Evolutionary conservation across 2,888 invertebrate species (phyloP).

Genomic region (Brenthis daphne): DNA sequence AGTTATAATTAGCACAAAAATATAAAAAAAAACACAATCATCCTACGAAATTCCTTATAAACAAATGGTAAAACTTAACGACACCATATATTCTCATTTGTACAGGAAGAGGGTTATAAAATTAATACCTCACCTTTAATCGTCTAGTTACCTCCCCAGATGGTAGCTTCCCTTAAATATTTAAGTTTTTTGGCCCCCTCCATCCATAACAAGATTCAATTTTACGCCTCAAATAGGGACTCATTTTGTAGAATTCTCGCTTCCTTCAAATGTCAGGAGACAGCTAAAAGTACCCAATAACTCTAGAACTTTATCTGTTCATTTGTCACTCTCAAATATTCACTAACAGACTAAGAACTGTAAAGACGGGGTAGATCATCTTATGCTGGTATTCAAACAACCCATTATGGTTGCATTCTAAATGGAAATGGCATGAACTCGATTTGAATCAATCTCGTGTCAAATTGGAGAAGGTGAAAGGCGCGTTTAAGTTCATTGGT

Average conservation of each 20-base stretch:
- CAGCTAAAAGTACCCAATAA: constrained; percentile 61
- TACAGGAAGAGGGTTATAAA: constrained; percentile 71
- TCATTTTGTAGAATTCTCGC: constrained; percentile 67
- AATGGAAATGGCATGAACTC: constrained; percentile 66
- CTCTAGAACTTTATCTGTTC: constrained; percentile 57
- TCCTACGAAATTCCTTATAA: constrained; percentile 62
- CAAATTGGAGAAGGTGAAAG: constrained; percentile 62
- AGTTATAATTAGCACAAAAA: not conserved
- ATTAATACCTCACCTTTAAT: constrained; percentile 78
- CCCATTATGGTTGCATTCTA: constrained; percentile 73
- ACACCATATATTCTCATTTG: constrained; percentile 71
- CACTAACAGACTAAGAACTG: constrained; percentile 13
- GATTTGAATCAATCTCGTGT: constrained; percentile 77
- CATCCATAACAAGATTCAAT: constrained; percentile 81
- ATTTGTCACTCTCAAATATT: constrained; percentile 45
- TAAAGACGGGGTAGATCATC: constrained; percentile 52
- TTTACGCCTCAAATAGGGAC: constrained; percentile 79
- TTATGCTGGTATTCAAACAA: constrained; percentile 58
- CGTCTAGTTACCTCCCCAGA: constrained; percentile 64
- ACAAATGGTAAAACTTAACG: constrained; percentile 75
- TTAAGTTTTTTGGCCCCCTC: constrained; percentile 77
- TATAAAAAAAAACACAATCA: constrained; percentile 11
- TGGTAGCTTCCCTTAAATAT: constrained; percentile 79
- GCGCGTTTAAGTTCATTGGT: constrained; percentile 34
- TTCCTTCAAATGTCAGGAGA: constrained; percentile 75